Evolutionary conservation across 2,113 vertebrate genomes (phyloP).

Genomic region (Nothoprocta perdicaria): DNA sequence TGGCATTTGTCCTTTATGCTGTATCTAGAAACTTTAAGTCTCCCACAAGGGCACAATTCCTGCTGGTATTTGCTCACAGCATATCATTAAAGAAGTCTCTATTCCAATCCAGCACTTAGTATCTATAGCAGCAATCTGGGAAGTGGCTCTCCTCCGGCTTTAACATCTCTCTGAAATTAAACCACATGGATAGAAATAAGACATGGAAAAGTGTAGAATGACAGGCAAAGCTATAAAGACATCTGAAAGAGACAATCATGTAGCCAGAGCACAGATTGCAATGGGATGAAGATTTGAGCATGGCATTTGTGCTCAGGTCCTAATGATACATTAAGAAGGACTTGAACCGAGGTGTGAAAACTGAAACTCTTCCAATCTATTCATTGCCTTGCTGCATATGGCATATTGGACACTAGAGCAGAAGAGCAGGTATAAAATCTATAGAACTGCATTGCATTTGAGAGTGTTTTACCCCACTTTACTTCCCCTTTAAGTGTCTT

Average conservation of each 20-base stretch:
- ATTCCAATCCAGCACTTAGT: neutral
- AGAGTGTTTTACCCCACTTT: neutral
- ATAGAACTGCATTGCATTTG: neutral
- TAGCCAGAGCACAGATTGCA: neutral
- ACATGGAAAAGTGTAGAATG: neutral
- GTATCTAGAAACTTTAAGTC: neutral
- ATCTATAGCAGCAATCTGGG: neutral
- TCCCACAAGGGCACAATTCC: neutral
- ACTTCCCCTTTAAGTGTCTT: neutral
- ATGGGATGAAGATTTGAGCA: accelerated
- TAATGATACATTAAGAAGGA: accelerated
- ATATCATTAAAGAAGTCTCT: neutral
- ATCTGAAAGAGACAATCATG: neutral
- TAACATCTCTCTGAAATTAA: neutral
- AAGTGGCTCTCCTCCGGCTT: neutral
- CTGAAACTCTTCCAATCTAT: neutral
- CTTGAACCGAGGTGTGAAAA: neutral
- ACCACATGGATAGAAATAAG: neutral
- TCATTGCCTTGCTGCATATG: accelerated
- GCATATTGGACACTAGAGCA: neutral
- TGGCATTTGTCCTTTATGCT: neutral
- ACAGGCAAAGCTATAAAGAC: neutral
- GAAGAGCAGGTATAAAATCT: neutral
- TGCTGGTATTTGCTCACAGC: neutral
- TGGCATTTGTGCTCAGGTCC: neutral